A percentile compares a stretch with the other conserved stretches of the same genome.
Conservation (phyloP, 2,113 vertebrate species). For the Nerophis lumbriciformis region DNA sequence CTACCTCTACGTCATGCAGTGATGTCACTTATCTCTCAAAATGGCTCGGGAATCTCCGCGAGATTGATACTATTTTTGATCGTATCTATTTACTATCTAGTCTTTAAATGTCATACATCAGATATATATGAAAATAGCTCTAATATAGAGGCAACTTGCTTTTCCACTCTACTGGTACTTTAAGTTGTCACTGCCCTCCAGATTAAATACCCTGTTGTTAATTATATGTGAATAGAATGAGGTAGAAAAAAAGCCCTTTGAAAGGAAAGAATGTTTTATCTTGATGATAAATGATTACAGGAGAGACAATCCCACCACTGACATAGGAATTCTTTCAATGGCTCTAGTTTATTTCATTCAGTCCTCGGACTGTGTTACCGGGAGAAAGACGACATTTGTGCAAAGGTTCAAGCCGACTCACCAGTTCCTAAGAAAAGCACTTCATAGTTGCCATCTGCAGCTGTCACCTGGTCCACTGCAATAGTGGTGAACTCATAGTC, state of each 20-base stretch:
- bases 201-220: constrained; percentile 57
- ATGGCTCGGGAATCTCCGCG: no score
- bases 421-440: constrained; percentile 98
- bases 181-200: constrained; percentile 31
- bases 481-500: constrained; percentile 96
- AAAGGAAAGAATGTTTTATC: constrained; percentile 47
- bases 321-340: constrained; percentile 36
- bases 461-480: constrained; percentile 94
- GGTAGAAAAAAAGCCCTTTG: constrained; percentile 30
- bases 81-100: no score
- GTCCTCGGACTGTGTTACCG: constrained; percentile 12
- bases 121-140: no score
- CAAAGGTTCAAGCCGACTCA: constrained; percentile 50
- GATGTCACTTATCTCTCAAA: no score
- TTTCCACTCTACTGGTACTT: no score
- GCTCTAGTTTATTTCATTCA: constrained; percentile 22
- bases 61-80: no score
- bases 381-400: not conserved
- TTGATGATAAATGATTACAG: constrained; percentile 48
- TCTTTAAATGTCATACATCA: no score
- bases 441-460: constrained; percentile 95
- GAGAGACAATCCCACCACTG: constrained; percentile 39
- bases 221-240: constrained; percentile 29
- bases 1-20: no score
- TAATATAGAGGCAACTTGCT: no score